Percentiles rank a stretch among this genome's conserved stretches.
phyloP scores from a whole-genome alignment of 1,140 invertebrate genomes.

The Drosophila erecta region DNA sequence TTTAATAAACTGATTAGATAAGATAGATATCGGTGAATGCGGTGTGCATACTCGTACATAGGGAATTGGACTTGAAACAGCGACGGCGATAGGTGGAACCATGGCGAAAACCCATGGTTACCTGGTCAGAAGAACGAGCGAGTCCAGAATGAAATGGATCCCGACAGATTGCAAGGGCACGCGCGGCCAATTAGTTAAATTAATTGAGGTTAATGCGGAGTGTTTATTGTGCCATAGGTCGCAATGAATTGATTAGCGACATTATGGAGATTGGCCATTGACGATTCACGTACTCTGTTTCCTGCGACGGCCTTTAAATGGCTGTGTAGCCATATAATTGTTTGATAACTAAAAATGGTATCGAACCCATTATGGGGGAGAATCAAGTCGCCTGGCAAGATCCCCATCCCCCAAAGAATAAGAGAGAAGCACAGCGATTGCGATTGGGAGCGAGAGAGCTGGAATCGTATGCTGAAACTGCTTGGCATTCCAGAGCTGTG shows the following conservation, averaged over 20 bases:
- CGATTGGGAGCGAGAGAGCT: conserved; percentile 9
- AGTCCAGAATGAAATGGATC: conserved; percentile 32
- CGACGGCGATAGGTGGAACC: conserved; percentile 59
- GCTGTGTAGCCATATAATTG: conserved; percentile 69
- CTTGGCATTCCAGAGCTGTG: conserved; percentile 59
- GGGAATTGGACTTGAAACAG: conserved; percentile 61
- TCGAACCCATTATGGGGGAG: conserved; percentile 49
- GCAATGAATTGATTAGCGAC: conserved; percentile 66
- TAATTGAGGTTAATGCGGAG: conserved; percentile 67
- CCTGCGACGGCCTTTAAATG: conserved; percentile 69
- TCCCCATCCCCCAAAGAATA: conserved; percentile 2
- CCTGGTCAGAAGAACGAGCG: conserved; percentile 30
- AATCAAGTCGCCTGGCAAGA: background rate
- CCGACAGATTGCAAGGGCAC: conserved; percentile 40
- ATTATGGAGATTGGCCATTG: no score
- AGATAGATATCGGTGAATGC: conserved; percentile 43
- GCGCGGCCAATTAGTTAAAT: conserved; percentile 70
- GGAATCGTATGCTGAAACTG: conserved; percentile 41
- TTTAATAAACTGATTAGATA: conserved; percentile 80
- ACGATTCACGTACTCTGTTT: conserved; percentile 60
- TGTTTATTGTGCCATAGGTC: conserved; percentile 62
- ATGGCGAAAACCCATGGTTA: conserved; percentile 48
- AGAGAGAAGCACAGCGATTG: background rate
- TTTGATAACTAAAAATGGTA: conserved; percentile 73
- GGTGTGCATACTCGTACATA: conserved; percentile 27